A percentile compares a stretch with the other conserved stretches of the same genome.
Evolutionary conservation across 2,888 invertebrate genomes (phyloP).

Genomic region (Plusia festucae): DNA sequence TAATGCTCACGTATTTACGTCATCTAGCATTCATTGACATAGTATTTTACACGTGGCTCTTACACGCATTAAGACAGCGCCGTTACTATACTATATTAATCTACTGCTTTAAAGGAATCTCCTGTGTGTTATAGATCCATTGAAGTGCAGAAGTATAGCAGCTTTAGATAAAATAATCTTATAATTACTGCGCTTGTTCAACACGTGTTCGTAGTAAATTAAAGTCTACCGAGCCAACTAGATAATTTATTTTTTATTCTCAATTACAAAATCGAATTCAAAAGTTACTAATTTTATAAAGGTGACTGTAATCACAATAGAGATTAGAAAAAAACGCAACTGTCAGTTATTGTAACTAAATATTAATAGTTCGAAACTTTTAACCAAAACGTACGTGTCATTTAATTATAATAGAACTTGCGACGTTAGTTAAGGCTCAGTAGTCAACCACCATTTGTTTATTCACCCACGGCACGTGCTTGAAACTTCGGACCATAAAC

Average conservation of each 20-base stretch:
- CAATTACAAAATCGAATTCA: no score
- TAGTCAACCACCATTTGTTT: not conserved
- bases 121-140: not conserved
- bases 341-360: no score
- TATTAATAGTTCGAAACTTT: not conserved
- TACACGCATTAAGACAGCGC: not conserved
- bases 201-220: no score
- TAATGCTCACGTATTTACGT: conserved; percentile 15
- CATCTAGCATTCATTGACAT: not conserved
- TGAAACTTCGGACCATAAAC: not conserved
- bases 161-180: not conserved
- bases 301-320: no score
- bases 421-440: not conserved
- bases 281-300: no score
- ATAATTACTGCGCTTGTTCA: not conserved
- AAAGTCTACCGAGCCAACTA: no score
- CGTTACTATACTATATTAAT: no score
- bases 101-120: not conserved
- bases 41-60: not conserved
- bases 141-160: not conserved
- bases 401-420: not conserved
- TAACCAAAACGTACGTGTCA: not conserved
- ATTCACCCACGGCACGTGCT: not conserved
- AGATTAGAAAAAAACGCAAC: no score
- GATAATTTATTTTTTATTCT: no score